Base-by-base conservation (phyloP, 2,113 vertebrate genomes). In the Corydoras sp. region DNA sequence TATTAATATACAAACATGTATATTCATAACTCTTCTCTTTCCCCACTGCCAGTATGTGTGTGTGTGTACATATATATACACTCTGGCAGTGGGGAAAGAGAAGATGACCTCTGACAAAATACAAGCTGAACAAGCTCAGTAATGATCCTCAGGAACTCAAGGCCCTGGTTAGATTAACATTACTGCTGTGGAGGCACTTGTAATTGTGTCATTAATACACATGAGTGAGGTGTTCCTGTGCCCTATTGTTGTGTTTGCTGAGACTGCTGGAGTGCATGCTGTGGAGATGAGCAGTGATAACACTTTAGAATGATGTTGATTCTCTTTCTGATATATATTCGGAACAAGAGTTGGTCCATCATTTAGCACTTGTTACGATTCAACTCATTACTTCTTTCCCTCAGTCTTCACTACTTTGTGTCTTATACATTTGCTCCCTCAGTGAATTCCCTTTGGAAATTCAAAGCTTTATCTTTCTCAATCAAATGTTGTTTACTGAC, bases 301-400 rank as follows among this genome's bases (percentile, higher is more conserved):
- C 83, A 76, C 75, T 72, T 87, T 80, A 75, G 86, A 78, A 80
- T 85, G 85, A 85, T 84, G 72, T 65, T 77, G 80, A 72, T 79
- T 79, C 81, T 86, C 84, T 80, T 83, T 77, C 76, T 18, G 35
- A 69, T 76, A 72, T 61, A 59, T 78, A 58, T 35, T 68, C 69
- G 56, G 65, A 61, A 76, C 62, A 62, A 60, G 61, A 72, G 67
- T 70, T 43, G 73, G 51, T 15, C 32, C 6, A 64, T 69, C 55
- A 71, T 79, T 79, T 73, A 76, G 77, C 66, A 65, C 65, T 58
- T 72, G 69, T 73, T 70, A 35, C 51, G 43, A 65, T 58, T 61
- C n/a, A 70, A 50, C 70, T 62, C 75, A 73, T 48, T 55, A 69
- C 31, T 31, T 56, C 69, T 62, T 59, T 78, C 51, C 58, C 43